phyloP scores from a whole-genome alignment of 2,113 vertebrate species.

The Chauna torquata region DNA sequence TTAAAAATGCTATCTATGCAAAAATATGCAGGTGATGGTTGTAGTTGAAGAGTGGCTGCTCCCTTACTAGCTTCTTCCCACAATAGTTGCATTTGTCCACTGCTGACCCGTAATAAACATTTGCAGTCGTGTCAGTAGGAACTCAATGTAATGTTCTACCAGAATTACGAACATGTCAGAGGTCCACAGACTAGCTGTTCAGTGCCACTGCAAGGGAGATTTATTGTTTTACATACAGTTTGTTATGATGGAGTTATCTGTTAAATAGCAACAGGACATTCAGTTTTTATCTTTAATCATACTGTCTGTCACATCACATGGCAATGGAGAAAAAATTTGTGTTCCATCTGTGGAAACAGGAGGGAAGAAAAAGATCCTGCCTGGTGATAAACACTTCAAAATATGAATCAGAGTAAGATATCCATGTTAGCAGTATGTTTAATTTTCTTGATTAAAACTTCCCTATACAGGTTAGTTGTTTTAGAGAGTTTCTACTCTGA shows the following conservation, averaged over 20 bases:
- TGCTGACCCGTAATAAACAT: neutral
- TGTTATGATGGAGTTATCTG: neutral
- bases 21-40: neutral
- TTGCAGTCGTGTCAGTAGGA: neutral
- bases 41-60: neutral
- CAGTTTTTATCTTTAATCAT: neutral
- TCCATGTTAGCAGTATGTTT: fast-evolving
- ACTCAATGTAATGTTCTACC: neutral
- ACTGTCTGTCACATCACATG: neutral
- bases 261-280: neutral
- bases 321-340: neutral
- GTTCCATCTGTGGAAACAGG: neutral
- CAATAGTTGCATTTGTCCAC: neutral
- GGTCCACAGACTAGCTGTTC: neutral
- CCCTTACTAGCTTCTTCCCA: neutral
- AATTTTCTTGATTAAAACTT: neutral
- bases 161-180: neutral
- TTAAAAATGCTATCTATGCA: neutral
- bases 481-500: neutral
- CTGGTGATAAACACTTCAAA: neutral
- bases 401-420: neutral
- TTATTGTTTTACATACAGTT: neutral
- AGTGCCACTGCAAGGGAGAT: neutral
- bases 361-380: neutral
- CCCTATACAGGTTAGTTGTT: neutral